Percentiles rank a stretch among this genome's conserved stretches.
These are phyloP conservation scores for Palloptera scutellata DNA, from an alignment of 2,888 invertebrate genomes.

Conservation along the genomic window DNA sequence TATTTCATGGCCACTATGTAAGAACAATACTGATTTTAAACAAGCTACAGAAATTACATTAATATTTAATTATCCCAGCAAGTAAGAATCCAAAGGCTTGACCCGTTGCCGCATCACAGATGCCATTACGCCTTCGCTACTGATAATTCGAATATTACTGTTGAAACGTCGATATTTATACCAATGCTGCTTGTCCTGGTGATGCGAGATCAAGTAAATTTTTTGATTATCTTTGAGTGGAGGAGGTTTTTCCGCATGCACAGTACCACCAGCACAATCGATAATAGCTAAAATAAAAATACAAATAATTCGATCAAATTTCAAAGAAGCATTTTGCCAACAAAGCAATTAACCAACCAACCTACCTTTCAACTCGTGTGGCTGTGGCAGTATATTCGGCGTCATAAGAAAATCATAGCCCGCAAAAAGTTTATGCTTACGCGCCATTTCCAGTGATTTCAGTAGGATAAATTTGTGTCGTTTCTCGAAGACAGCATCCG, in stretches of 20 bases:
- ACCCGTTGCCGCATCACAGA: slow-evolving; percentile 48
- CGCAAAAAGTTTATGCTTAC: slow-evolving; percentile 40
- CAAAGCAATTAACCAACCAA: background rate
- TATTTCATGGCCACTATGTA: too few relatives aligned
- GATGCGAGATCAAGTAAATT: slow-evolving; percentile 45
- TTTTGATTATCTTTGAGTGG: slow-evolving; percentile 29
- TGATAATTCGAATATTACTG: slow-evolving; percentile 43
- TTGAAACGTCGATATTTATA: slow-evolving; percentile 43
- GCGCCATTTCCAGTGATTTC: slow-evolving; percentile 43
- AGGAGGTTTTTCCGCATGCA: slow-evolving; percentile 33
- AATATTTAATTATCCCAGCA: slow-evolving; percentile 32
- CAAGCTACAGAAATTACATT: too few relatives aligned
- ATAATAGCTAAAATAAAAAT: slow-evolving; percentile 45
- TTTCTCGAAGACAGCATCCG: slow-evolving; percentile 44
- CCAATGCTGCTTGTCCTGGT: slow-evolving; percentile 47
- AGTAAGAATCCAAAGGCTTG: slow-evolving; percentile 34
- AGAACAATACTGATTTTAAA: too few relatives aligned
- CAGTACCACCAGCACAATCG: slow-evolving; percentile 45
- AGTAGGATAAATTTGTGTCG: slow-evolving; percentile 47
- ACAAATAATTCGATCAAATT: background rate
- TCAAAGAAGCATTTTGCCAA: too few relatives aligned
- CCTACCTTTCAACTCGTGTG: slow-evolving; percentile 47
- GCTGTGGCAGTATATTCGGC: slow-evolving; percentile 43
- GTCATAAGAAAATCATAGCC: slow-evolving; percentile 48
- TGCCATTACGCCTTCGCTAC: slow-evolving; percentile 49